Conservation (phyloP, 2,888 invertebrate species). For the Tubiluchus corallicola region DNA sequence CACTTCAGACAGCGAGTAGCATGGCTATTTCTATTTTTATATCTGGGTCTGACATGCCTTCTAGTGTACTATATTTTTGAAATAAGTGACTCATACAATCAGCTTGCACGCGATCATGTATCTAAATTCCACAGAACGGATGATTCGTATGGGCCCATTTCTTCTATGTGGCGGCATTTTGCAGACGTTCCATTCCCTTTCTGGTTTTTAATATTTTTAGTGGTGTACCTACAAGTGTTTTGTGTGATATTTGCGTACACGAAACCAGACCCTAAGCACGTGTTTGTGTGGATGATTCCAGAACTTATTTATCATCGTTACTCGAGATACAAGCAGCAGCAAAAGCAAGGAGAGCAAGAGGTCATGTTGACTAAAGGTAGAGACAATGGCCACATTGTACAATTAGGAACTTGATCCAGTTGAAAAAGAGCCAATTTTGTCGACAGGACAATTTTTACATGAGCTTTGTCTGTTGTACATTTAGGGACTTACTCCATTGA, state of each 20-base stretch:
- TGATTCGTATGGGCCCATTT: not conserved
- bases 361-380: not conserved
- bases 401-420: not conserved
- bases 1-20: not conserved
- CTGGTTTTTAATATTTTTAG: not conserved
- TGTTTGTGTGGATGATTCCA: not conserved
- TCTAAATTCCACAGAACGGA: not conserved
- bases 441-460: not conserved
- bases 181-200: slow-evolving; percentile 3
- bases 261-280: not conserved
- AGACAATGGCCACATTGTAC: not conserved
- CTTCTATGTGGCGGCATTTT: not conserved
- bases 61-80: not conserved
- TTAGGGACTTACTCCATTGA: no score
- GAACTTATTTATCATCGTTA: not conserved
- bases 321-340: not conserved
- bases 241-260: slow-evolving; percentile 3
- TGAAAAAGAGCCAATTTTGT: not conserved
- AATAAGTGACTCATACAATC: not conserved
- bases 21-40: not conserved
- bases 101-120: not conserved
- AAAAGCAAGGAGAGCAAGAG: not conserved
- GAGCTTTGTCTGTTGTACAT: no score
- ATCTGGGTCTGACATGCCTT: not conserved
- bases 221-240: not conserved